Percentiles rank a stretch among this genome's conserved stretches.
These are phyloP conservation scores for Lepidochrysops patricia DNA, from an alignment of 2,888 invertebrate genomes.

Conservation along the genomic window DNA sequence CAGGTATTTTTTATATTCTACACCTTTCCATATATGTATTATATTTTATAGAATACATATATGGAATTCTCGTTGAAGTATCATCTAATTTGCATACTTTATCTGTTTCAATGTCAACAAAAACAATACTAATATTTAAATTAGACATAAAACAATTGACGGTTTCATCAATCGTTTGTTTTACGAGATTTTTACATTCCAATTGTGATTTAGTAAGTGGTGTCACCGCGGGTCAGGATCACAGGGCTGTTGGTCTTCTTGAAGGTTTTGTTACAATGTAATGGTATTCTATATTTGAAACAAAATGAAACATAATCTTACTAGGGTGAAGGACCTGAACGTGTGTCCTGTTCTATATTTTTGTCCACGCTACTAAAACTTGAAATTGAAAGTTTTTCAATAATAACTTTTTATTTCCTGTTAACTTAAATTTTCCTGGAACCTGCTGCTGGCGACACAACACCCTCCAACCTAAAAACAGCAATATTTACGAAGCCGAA, in stretches of 20 bases:
- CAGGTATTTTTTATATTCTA: background rate
- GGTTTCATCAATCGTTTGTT: background rate
- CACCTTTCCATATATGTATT: background rate
- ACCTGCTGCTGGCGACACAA: too few relatives aligned
- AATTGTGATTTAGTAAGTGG: background rate
- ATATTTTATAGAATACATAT: background rate
- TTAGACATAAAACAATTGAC: background rate
- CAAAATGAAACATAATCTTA: background rate
- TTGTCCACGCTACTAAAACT: too few relatives aligned
- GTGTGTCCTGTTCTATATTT: too few relatives aligned
- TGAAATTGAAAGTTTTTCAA: too few relatives aligned
- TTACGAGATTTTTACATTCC: background rate
- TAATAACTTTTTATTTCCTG: too few relatives aligned
- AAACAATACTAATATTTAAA: slow-evolving; percentile 3
- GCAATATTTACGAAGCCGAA: too few relatives aligned
- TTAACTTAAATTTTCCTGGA: too few relatives aligned
- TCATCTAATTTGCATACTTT: background rate
- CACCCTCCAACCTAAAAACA: too few relatives aligned
- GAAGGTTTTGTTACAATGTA: background rate
- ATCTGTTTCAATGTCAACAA: slow-evolving; percentile 1
- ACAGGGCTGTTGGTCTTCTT: background rate
- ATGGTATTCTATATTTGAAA: background rate
- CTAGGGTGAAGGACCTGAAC: background rate
- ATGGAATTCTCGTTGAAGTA: background rate
- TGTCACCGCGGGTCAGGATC: background rate